A percentile compares a stretch with the other conserved stretches of the same genome.
These are phyloP conservation scores for Xanthorhoe designata DNA, from an alignment of 2,888 invertebrate species.

Conservation along the genomic window DNA sequence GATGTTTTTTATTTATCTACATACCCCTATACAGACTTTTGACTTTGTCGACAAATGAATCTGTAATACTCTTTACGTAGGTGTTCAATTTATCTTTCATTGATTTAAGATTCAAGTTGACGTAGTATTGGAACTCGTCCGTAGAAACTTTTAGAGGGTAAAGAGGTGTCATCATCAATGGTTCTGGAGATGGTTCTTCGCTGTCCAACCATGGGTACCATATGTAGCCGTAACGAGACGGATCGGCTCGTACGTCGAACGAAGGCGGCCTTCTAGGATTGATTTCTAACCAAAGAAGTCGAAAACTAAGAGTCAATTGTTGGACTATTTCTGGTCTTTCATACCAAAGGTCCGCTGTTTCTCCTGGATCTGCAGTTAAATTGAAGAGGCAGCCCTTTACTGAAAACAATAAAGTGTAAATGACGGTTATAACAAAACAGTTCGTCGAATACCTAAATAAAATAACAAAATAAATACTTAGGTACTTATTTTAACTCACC, in stretches of 20 bases:
- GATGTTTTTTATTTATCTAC: slow-evolving; percentile 26
- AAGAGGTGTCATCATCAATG: slow-evolving; percentile 37
- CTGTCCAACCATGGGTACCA: slow-evolving; percentile 60
- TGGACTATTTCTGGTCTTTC: slow-evolving; percentile 52
- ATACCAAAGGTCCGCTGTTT: slow-evolving; percentile 59
- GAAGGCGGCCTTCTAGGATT: slow-evolving; percentile 49
- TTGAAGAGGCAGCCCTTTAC: slow-evolving; percentile 63
- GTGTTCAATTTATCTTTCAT: slow-evolving; percentile 52
- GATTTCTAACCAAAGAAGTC: slow-evolving; percentile 56
- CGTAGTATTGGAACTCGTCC: slow-evolving; percentile 55
- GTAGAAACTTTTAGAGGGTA: slow-evolving; percentile 58
- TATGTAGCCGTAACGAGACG: slow-evolving; percentile 51
- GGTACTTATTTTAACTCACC: slow-evolving; percentile 42
- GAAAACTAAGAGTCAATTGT: slow-evolving; percentile 52
- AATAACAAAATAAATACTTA: not conserved
- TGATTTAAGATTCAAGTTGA: slow-evolving; percentile 52
- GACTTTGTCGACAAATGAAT: slow-evolving; percentile 53
- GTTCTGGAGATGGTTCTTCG: slow-evolving; percentile 48
- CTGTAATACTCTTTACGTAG: slow-evolving; percentile 50
- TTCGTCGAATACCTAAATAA: not conserved
- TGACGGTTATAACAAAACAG: not conserved
- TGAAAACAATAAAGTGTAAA: slow-evolving; percentile 45
- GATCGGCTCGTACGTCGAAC: slow-evolving; percentile 54
- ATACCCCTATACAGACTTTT: slow-evolving; percentile 46
- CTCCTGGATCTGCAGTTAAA: slow-evolving; percentile 57